Evolutionary conservation across 2,797 vertebrate species (phyloP), one percentile per base, ranked within the genome.

Genomic region (Chelmon rostratus): DNA sequence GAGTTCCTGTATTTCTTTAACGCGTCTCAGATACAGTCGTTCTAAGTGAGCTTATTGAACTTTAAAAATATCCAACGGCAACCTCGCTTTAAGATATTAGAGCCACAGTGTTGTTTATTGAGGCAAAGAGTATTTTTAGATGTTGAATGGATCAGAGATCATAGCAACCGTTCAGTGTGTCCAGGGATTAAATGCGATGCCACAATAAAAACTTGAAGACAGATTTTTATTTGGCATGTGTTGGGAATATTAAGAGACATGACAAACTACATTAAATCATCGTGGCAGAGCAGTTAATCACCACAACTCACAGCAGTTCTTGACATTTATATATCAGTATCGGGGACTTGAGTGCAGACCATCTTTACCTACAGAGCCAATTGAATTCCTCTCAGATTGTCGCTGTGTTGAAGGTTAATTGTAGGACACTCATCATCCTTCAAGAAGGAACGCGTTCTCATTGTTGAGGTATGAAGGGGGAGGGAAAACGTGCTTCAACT

Each of bases 101-200:
- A 75, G 68, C 31, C 40, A 47, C 23, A 6, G 37, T 23, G 37
- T 23, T 52, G 21, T 63, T 75, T 50, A 37, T 64, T 56, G 46
- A 76, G 28, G 23, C 15, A 57, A 6, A 52, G 23, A 47, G 18
- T 76, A 73, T 80, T 82, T 84, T 76, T 78, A 62, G 44, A 78
- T 10, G 46, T 47, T 31, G 38, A 82, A 63, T 9, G 1, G 19
- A 47, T 65, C 38, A 58, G 38, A 61, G 23, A 64, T 78, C 42
- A 50, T 44, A 78, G 68, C 57, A 78, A 59, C 11, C 40, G 33
- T 25, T 69, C 37, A 78, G 28, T 57, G 44, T 53, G 5, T 37
- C n/a, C 68, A 57, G 33, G 67, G 52, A 13, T 66, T 44, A 69
- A 33, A 64, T 63, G 31, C 21, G 72, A 38, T 18, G 16, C 1